Evolutionary conservation across 2,113 vertebrate species (phyloP).

Genomic region (Rhegmatorhina hoffmannsi): DNA sequence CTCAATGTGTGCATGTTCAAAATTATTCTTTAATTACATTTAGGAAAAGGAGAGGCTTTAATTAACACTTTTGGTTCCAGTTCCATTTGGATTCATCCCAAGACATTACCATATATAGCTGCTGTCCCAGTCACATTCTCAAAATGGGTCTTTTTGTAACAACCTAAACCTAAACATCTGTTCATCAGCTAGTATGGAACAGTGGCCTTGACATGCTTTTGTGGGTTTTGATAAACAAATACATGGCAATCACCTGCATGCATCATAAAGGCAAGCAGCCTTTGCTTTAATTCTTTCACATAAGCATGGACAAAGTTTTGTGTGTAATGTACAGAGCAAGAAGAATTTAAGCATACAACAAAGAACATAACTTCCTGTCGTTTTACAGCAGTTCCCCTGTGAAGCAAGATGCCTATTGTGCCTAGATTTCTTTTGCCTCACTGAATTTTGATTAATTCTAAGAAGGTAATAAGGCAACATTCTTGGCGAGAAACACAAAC

Average conservation of each 20-base stretch:
- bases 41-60: neutral
- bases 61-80: slow-evolving; percentile 5
- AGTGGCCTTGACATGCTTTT: neutral
- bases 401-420: neutral
- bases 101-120: slow-evolving; percentile 41
- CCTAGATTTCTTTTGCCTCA: neutral
- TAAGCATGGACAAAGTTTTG: neutral
- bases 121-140: neutral
- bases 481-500: neutral
- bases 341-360: rapidly evolving
- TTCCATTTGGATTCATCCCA: slow-evolving; percentile 11
- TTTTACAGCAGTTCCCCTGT: neutral
- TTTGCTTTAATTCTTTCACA: neutral
- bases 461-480: neutral
- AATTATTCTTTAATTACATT: slow-evolving; percentile 32
- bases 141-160: slow-evolving; percentile 42
- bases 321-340: neutral
- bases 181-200: neutral
- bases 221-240: neutral
- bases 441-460: neutral
- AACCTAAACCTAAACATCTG: slow-evolving; percentile 43
- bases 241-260: neutral
- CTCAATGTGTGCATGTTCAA: neutral
- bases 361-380: neutral
- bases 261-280: neutral